Base-by-base conservation (phyloP, 2,113 vertebrate genomes). In the Symphodus melops region DNA sequence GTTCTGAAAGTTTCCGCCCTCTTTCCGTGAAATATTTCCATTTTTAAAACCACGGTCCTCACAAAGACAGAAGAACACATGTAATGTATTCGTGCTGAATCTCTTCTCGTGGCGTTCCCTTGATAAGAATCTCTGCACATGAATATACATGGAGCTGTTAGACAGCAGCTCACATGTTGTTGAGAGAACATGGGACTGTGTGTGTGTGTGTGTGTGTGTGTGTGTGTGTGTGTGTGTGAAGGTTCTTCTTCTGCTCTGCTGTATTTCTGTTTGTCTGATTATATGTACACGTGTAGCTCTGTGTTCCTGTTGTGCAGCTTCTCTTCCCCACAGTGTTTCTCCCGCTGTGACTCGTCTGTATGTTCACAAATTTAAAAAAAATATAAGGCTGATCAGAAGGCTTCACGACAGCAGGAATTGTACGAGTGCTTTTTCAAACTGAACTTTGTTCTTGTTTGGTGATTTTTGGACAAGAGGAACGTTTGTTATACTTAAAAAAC, bases 121-220 rank as follows among this genome's bases (percentile, higher is more conserved):
- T 8, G 58, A 28, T 61, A 19, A 12, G 53, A 48, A 42, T 25
- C 48, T 68, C 11, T 36, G 16, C 7, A 11, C 13, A 72, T 60
- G 25, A 60, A 72, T 72, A 48, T 19, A 67, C 46, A 54, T 20
- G 61, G 37, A 58, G 41, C 36, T 69, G 23, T 20, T 68, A 14
- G 39, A 68, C 39, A 61, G 39, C 41, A 39, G 41, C 25, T 14
- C 20, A 8, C 44, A 53, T 53, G 75, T 71, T 64, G 58, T 16
- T 46, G 54, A 78, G 68, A 28, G 20, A 44, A 2, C 19, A 4
- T 17, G 54, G 16, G 25, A 10, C n/a, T 19, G 64, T 54, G 2
- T 68, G 16, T 33, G 5, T 69, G 52, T n/a, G n/a, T n/a, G n/a
- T n/a, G n/a, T n/a, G n/a, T n/a, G n/a, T n/a, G n/a, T n/a, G n/a